A percentile compares a stretch with the other conserved stretches of the same genome.
Conservation (phyloP, 2,797 vertebrate species). For the Lagocephalus sceleratus region DNA sequence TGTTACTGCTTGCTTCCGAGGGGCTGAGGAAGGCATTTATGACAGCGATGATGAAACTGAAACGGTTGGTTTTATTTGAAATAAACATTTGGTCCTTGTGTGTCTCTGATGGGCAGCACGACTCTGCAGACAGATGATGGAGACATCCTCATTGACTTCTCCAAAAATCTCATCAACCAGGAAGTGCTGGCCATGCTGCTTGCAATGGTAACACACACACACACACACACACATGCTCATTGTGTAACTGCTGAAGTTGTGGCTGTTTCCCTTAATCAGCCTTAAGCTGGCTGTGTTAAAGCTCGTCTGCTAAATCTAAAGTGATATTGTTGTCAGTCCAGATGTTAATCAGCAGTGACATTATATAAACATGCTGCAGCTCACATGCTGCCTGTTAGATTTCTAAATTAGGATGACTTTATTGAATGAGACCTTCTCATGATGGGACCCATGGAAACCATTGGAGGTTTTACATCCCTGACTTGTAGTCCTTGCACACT, state of each 20-base stretch:
- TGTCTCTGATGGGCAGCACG: slow-evolving; percentile 69
- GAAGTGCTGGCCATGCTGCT: slow-evolving; percentile 84
- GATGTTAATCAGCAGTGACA: slow-evolving; percentile 6
- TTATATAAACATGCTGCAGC: neutral
- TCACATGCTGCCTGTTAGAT: no score
- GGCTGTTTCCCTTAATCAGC: slow-evolving; percentile 23
- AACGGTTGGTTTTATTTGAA: neutral
- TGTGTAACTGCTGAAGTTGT: neutral
- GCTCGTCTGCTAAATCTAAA: slow-evolving; percentile 3
- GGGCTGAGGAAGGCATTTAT: no score
- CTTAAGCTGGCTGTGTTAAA: slow-evolving; percentile 10
- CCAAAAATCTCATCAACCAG: slow-evolving; percentile 89
- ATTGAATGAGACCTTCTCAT: no score
- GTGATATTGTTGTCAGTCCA: neutral
- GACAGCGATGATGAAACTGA: neutral
- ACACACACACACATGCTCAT: slow-evolving; percentile 2
- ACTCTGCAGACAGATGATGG: slow-evolving; percentile 81
- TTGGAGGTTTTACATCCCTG: no score
- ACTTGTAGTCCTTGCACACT: no score
- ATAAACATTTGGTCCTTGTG: neutral
- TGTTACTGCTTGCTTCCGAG: no score
- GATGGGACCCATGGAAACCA: no score
- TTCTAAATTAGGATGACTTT: no score
- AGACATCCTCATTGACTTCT: slow-evolving; percentile 88
- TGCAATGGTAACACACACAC: slow-evolving; percentile 76